Evolutionary conservation across 2,888 invertebrate species (phyloP).

Genomic region (Drosophila anceps): DNA sequence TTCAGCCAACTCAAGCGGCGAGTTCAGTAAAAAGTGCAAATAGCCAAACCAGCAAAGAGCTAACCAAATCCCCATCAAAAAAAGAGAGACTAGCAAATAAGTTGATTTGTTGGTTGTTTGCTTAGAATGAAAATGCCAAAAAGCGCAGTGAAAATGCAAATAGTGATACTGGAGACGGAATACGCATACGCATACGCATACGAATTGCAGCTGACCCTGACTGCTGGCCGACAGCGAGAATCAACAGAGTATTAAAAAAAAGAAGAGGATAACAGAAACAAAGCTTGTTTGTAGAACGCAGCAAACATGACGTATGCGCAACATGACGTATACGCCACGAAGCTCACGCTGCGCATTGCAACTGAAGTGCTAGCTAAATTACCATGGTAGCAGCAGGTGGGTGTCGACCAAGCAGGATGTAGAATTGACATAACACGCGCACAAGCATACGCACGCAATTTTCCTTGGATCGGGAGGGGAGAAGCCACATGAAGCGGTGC

Average conservation of each 20-base stretch:
- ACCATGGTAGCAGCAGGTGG: constrained; percentile 58
- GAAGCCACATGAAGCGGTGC: constrained; percentile 47
- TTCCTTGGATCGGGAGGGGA: constrained; percentile 12
- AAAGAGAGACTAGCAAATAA: constrained; percentile 55
- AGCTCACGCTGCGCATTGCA: constrained; percentile 26
- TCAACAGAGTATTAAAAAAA: constrained; percentile 34
- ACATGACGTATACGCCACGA: constrained; percentile 60
- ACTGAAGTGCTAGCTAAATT: constrained; percentile 39
- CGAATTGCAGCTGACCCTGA: constrained; percentile 10
- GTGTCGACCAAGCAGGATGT: constrained; percentile 10
- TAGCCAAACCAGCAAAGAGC: constrained; percentile 7
- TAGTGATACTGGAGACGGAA: constrained; percentile 2
- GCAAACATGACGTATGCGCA: constrained; percentile 61
- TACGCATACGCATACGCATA: not conserved
- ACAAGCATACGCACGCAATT: constrained; percentile 12
- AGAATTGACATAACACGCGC: constrained; percentile 21
- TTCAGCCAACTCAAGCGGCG: constrained; percentile 49
- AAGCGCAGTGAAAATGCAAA: constrained; percentile 70
- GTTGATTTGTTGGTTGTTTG: constrained; percentile 75
- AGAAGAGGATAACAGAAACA: constrained; percentile 33
- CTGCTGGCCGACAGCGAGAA: constrained; percentile 22
- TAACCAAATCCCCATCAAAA: constrained; percentile 16
- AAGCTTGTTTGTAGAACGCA: constrained; percentile 39
- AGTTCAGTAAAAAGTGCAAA: constrained; percentile 23
- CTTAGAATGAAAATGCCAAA: constrained; percentile 65